A percentile compares a stretch with the other conserved stretches of the same genome.
phyloP scores from a whole-genome alignment of 1,140 invertebrate genomes.

The Stegodyphus dumicola region DNA sequence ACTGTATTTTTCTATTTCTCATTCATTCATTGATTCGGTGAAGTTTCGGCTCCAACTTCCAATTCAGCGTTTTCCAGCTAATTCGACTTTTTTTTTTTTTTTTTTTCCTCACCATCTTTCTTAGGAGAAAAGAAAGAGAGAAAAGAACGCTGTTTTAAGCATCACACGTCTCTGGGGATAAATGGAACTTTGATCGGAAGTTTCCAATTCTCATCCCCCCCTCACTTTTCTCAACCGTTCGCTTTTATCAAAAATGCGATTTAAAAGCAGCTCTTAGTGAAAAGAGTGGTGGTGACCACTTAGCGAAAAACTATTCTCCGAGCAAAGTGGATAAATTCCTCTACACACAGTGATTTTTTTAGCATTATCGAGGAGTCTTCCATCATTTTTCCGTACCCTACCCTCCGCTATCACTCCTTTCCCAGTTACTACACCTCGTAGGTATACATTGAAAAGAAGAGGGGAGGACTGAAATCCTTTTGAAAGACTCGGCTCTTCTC shows the following conservation, averaged over 20 bases:
- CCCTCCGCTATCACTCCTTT: constrained; percentile 1
- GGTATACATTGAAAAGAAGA: background rate
- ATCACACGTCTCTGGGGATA: constrained; percentile 50
- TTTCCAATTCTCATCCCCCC: background rate
- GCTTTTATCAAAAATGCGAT: constrained; percentile 52
- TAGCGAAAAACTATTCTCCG: constrained; percentile 54
- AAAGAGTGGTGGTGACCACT: constrained; percentile 33
- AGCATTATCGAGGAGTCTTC: constrained; percentile 52
- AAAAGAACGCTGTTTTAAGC: constrained; percentile 40
- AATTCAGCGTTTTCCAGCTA: constrained; percentile 5
- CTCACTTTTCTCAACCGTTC: constrained; percentile 4
- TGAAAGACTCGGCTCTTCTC: constrained; percentile 22
- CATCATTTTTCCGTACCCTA: constrained; percentile 38
- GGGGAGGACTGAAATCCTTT: constrained; percentile 26
- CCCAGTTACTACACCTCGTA: constrained; percentile 5
- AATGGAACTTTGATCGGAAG: constrained; percentile 57
- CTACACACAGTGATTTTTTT: constrained; percentile 56
- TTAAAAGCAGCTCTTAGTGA: constrained; percentile 28
- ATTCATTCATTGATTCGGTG: background rate
- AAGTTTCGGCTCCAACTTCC: background rate
- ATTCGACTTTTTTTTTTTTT: background rate
- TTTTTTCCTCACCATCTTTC: background rate
- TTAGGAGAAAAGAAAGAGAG: constrained; percentile 4
- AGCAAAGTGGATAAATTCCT: constrained; percentile 58
- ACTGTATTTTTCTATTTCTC: background rate